Evolutionary conservation across 2,797 vertebrate species (phyloP).

Genomic region (Cetoscarus ocellatus): DNA sequence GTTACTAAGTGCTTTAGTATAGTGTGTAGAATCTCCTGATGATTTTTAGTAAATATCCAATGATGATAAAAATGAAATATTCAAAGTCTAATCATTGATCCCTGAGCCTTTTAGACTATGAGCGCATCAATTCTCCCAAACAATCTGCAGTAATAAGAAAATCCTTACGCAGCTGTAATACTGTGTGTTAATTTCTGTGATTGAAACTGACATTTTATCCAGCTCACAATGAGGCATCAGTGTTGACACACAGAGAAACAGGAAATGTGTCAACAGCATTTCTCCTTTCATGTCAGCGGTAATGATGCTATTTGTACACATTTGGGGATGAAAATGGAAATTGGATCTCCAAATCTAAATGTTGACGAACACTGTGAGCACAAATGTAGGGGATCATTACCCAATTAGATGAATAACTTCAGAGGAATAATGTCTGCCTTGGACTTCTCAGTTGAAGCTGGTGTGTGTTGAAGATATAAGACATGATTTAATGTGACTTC

Average conservation of each 20-base stretch:
- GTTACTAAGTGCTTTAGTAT: no score
- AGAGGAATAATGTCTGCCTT: slow-evolving; percentile 14
- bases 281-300: slow-evolving; percentile 25
- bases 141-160: slow-evolving; percentile 5
- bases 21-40: no score
- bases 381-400: slow-evolving; percentile 8
- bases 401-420: slow-evolving; percentile 24
- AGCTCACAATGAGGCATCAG: not conserved
- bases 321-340: slow-evolving; percentile 56
- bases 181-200: slow-evolving; percentile 33
- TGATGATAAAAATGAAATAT: not conserved
- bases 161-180: not conserved
- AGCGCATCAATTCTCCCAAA: not conserved
- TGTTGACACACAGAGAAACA: slow-evolving; percentile 41
- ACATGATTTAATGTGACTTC: not conserved
- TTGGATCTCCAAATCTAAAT: slow-evolving; percentile 28
- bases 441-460: slow-evolving; percentile 7
- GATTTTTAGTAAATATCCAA: no score
- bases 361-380: slow-evolving; percentile 17
- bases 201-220: slow-evolving; percentile 27
- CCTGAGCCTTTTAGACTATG: not conserved
- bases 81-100: not conserved
- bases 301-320: slow-evolving; percentile 55
- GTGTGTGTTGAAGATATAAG: slow-evolving; percentile 4
- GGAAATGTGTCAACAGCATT: slow-evolving; percentile 47